These are phyloP conservation scores for Neogale vison DNA, from an alignment of 2,113 vertebrate genomes.

Conservation along the genomic window DNA sequence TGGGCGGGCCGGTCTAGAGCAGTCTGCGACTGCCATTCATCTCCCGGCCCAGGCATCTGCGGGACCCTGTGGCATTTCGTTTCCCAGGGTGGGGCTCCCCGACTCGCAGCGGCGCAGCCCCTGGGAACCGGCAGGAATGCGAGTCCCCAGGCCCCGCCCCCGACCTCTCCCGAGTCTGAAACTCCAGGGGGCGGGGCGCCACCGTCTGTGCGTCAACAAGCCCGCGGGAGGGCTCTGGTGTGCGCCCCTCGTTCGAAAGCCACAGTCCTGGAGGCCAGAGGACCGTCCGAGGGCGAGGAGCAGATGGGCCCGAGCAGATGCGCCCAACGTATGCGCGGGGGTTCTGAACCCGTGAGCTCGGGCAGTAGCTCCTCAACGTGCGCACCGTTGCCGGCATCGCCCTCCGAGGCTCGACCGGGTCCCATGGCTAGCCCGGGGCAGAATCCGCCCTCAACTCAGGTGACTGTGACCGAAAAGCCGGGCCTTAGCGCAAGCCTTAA, in stretches of 20 bases:
- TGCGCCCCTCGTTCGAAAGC: rapidly evolving
- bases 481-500: too few species aligned
- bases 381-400: rapidly evolving
- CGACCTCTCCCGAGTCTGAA: background rate
- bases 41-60: rapidly evolving
- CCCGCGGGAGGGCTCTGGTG: background rate
- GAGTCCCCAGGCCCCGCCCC: background rate
- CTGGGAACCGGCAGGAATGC: background rate
- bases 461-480: background rate
- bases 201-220: too few species aligned
- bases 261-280: background rate
- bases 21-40: background rate
- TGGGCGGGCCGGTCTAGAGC: rapidly evolving
- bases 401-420: background rate
- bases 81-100: background rate
- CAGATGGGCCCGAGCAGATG: rapidly evolving
- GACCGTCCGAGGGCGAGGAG: background rate
- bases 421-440: background rate
- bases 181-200: background rate
- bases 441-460: background rate
- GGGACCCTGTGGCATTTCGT: background rate
- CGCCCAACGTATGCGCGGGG: rapidly evolving
- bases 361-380: too few species aligned
- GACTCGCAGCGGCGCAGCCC: background rate
- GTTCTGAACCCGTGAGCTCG: background rate